These are phyloP conservation scores for Caerostris extrusa DNA, from an alignment of 1,140 invertebrate genomes.

Conservation along the genomic window DNA sequence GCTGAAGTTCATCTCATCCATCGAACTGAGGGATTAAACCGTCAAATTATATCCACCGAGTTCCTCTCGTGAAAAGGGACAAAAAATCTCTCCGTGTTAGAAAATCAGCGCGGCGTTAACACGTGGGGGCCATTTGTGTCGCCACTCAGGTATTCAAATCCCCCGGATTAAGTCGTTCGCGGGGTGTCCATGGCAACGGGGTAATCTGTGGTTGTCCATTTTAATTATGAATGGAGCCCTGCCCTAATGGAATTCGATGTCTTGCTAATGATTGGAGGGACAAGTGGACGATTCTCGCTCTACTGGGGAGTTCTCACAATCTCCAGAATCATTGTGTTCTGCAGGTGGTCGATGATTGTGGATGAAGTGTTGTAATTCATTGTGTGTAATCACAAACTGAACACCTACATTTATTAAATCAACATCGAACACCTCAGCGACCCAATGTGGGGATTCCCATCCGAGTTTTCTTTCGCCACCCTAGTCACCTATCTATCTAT, in stretches of 20 bases:
- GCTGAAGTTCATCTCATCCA: not conserved
- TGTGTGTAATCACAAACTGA: no score
- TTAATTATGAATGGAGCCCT: not conserved
- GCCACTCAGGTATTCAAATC: not conserved
- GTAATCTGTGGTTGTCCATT: slow-evolving; percentile 12
- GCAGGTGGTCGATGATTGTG: not conserved
- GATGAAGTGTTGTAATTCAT: not conserved
- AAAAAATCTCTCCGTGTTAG: not conserved
- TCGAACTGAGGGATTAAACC: not conserved
- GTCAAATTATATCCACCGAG: not conserved
- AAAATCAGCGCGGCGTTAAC: no score
- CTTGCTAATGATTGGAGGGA: not conserved
- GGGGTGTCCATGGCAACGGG: not conserved
- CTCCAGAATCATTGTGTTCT: not conserved
- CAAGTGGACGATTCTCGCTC: not conserved
- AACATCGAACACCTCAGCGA: no score
- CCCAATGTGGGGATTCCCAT: no score
- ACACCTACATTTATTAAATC: no score
- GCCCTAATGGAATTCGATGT: not conserved
- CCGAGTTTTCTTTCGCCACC: no score
- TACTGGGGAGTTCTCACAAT: not conserved
- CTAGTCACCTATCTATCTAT: no score
- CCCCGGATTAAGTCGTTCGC: not conserved
- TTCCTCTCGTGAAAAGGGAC: not conserved
- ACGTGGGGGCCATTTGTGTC: not conserved